These are phyloP conservation scores for Apodemus speciosus DNA, from an alignment of 2,113 vertebrate species.

Conservation along the genomic window DNA sequence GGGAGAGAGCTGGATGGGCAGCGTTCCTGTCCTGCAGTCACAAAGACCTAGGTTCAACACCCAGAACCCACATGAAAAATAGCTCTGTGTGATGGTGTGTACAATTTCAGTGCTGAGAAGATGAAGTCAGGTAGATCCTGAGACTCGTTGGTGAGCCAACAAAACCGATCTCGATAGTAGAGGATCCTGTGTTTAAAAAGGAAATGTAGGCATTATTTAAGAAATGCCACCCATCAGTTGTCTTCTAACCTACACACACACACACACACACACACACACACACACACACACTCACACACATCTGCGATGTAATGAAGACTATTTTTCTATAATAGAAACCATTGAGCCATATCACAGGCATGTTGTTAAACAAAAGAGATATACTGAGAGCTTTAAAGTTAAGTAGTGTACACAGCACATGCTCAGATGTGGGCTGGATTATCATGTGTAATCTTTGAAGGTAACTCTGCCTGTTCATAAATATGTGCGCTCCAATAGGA, in stretches of 20 bases:
- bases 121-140: not conserved
- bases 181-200: not conserved
- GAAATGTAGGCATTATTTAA: not conserved
- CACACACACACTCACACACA: rapidly evolving
- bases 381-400: not conserved
- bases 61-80: not conserved
- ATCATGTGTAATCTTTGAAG: not conserved
- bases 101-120: not conserved
- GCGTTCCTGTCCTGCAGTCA: not conserved
- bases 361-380: not conserved
- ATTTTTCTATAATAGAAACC: constrained; percentile 4
- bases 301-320: not conserved
- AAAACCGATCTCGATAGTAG: not conserved
- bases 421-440: not conserved
- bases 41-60: not conserved
- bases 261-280: not conserved
- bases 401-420: not conserved
- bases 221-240: not conserved
- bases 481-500: not conserved
- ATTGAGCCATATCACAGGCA: not conserved
- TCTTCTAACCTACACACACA: not conserved
- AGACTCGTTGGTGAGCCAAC: not conserved
- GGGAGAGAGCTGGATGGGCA: not conserved
- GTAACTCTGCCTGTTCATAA: not conserved
- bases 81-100: not conserved